Evolutionary conservation across 1,140 invertebrate genomes (phyloP).

Genomic region (Heliconius hewitsoni): DNA sequence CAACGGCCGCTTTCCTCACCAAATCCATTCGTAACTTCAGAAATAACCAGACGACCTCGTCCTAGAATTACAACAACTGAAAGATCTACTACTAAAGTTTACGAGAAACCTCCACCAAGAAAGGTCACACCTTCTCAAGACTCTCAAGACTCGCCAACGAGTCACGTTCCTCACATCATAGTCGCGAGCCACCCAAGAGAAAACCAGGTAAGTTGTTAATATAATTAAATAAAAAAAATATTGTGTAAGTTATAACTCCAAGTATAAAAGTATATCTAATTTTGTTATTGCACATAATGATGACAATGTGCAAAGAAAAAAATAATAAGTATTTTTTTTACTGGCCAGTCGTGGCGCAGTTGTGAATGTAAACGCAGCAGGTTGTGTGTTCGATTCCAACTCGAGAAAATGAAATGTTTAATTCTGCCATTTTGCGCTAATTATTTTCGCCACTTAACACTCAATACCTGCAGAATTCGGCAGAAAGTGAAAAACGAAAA

Average conservation of each 20-base stretch:
- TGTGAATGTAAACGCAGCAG: no score
- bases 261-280: not conserved
- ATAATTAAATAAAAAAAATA: not conserved
- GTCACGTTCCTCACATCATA: constrained; percentile 82
- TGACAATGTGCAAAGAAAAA: no score
- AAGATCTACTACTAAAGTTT: constrained; percentile 61
- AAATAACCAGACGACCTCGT: constrained; percentile 46
- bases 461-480: no score
- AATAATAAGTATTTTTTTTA: no score
- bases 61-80: constrained; percentile 59
- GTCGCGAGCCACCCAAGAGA: constrained; percentile 85
- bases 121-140: constrained; percentile 59
- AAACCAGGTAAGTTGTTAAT: constrained; percentile 60
- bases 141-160: constrained; percentile 61
- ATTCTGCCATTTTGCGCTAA: no score
- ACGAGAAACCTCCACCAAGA: constrained; percentile 60
- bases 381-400: no score
- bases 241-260: not conserved
- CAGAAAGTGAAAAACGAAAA: no score
- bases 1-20: constrained; percentile 51
- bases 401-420: no score
- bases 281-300: no score
- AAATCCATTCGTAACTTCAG: constrained; percentile 45
- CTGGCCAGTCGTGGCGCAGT: no score
- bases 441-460: no score